A percentile compares a stretch with the other conserved stretches of the same genome.
Evolutionary conservation across 1,140 invertebrate genomes (phyloP).

Genomic region (Fopius arisanus): DNA sequence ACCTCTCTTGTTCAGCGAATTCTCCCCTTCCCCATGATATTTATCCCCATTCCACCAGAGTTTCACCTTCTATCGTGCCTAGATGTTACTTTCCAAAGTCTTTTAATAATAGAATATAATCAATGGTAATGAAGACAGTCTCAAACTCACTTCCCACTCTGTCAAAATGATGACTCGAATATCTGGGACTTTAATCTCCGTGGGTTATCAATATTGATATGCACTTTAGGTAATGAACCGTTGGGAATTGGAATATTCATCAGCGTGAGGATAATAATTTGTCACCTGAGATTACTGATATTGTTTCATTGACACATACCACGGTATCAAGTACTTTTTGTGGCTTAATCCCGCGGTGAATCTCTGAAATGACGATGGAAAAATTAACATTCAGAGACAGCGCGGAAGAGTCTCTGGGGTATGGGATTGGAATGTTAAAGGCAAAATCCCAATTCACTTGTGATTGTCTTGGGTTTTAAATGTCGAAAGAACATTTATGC

Average conservation of each 20-base stretch:
- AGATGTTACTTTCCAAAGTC: not conserved
- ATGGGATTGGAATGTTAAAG: not conserved
- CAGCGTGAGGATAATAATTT: not conserved
- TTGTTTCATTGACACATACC: not conserved
- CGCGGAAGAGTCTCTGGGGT: not conserved
- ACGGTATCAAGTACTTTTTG: not conserved
- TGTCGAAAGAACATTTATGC: constrained; percentile 30
- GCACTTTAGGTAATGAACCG: too few relatives aligned
- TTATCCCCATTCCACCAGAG: not conserved
- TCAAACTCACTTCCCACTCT: not conserved
- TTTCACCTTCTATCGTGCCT: not conserved
- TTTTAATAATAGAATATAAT: not conserved
- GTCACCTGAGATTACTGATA: not conserved
- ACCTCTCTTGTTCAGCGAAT: not conserved
- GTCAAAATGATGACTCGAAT: too few relatives aligned
- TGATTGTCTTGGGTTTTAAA: constrained; percentile 20
- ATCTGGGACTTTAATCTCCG: too few relatives aligned
- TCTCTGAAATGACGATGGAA: not conserved
- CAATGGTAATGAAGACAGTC: not conserved
- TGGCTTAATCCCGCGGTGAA: not conserved
- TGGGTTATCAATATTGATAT: too few relatives aligned
- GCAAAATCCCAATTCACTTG: constrained; percentile 8
- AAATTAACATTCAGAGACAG: not conserved
- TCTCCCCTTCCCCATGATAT: not conserved
- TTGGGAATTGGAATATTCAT: not conserved